A percentile compares a stretch with the other conserved stretches of the same genome.
phyloP scores from a whole-genome alignment of 1,140 invertebrate species.

The Platorchestia sp. region DNA sequence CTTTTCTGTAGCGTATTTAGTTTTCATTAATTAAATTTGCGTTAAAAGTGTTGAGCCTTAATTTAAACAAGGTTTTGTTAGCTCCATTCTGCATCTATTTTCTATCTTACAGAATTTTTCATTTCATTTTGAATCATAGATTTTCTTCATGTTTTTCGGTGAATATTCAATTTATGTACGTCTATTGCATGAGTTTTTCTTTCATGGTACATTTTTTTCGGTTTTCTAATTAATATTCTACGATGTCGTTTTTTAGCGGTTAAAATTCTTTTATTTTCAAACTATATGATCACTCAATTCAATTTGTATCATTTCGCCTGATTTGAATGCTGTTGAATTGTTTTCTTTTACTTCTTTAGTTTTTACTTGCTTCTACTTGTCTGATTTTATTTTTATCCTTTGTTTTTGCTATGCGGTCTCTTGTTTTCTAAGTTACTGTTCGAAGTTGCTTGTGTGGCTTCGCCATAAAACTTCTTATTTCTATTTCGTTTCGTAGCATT shows the following conservation, averaged over 20 bases:
- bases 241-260: background rate
- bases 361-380: background rate
- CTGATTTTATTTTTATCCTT: background rate
- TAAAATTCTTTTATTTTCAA: background rate
- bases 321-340: background rate
- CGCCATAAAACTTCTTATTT: background rate
- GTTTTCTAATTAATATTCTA: background rate
- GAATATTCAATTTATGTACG: background rate
- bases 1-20: too few relatives aligned
- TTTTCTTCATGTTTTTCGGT: background rate
- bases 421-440: background rate
- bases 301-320: background rate
- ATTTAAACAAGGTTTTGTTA: background rate
- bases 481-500: background rate
- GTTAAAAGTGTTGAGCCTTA: background rate
- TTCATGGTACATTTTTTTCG: background rate
- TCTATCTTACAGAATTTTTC: background rate
- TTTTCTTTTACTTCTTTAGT: background rate
- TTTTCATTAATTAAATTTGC: too few relatives aligned
- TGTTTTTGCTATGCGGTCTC: background rate
- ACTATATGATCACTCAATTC: background rate
- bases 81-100: background rate
- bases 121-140: background rate
- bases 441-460: background rate
- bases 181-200: background rate